Percentiles rank a stretch among this genome's conserved stretches.
These are phyloP conservation scores for Coptodon rendalli DNA, from an alignment of 2,113 vertebrate genomes.

Conservation along the genomic window DNA sequence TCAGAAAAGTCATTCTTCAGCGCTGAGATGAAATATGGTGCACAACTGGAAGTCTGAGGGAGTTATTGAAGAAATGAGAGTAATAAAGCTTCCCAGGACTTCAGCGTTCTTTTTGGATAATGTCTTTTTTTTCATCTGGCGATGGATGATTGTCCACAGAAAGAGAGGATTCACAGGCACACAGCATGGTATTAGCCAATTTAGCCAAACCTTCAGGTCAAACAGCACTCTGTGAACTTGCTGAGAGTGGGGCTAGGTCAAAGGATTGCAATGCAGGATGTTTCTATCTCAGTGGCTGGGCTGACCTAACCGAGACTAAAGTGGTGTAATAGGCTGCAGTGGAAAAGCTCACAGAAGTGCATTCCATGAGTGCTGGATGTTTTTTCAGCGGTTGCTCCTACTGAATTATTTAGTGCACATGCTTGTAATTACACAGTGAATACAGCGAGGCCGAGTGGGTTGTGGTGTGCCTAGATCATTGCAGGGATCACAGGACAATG, in stretches of 20 bases:
- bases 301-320: slow-evolving; percentile 27
- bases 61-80: slow-evolving; percentile 34
- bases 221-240: not conserved
- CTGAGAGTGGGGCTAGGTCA: slow-evolving; percentile 14
- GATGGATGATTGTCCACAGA: slow-evolving; percentile 11
- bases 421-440: slow-evolving; percentile 59
- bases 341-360: slow-evolving; percentile 19
- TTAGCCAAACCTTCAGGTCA: slow-evolving; percentile 26
- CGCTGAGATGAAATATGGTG: slow-evolving; percentile 37
- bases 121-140: not conserved
- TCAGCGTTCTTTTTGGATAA: slow-evolving; percentile 16
- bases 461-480: slow-evolving; percentile 10
- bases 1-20: slow-evolving; percentile 51
- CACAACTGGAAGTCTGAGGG: slow-evolving; percentile 49
- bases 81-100: slow-evolving; percentile 31
- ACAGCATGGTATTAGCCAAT: not conserved
- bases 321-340: slow-evolving; percentile 24
- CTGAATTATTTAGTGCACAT: slow-evolving; percentile 64
- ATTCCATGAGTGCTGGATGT: slow-evolving; percentile 44
- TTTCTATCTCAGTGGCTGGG: slow-evolving; percentile 3
- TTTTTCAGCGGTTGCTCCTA: slow-evolving; percentile 40
- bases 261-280: slow-evolving; percentile 2
- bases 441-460: slow-evolving; percentile 16
- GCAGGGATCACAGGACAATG: not conserved
- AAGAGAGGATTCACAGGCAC: not conserved